Conservation (phyloP, 64 coral and sea anemone genomes). For the Cladopsammia gracilis region DNA sequence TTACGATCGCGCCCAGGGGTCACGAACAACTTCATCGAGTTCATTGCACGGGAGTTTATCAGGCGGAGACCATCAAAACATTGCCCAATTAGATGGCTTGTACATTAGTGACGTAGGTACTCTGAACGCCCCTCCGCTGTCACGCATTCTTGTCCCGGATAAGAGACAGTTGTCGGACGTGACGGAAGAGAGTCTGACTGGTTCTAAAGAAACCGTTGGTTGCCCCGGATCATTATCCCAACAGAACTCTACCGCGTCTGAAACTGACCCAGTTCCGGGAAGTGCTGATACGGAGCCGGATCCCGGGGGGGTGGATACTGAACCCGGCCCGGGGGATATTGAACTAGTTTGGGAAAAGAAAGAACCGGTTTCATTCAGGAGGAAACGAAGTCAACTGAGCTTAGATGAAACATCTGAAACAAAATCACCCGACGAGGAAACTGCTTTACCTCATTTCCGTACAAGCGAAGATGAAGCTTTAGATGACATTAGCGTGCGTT, state of each 20-base stretch:
- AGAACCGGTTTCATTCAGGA: background rate
- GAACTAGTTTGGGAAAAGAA: slow-evolving; percentile 29
- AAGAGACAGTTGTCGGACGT: slow-evolving; percentile 42
- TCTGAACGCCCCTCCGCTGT: background rate
- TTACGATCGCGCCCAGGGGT: background rate
- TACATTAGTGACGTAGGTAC: background rate
- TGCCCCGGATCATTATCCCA: slow-evolving; percentile 45
- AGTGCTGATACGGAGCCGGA: background rate
- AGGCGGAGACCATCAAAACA: slow-evolving; percentile 10
- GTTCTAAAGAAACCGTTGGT: slow-evolving; percentile 35
- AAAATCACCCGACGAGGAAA: slow-evolving; percentile 4
- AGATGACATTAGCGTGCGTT: background rate
- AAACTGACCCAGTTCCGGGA: slow-evolving; percentile 19
- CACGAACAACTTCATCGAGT: background rate
- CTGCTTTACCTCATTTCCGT: background rate
- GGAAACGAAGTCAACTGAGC: slow-evolving; percentile 1
- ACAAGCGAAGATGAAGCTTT: background rate
- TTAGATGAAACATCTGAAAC: background rate
- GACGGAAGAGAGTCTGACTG: slow-evolving; percentile 30
- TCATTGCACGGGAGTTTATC: slow-evolving; percentile 26
- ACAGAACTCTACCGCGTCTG: slow-evolving; percentile 41
- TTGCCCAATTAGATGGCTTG: slow-evolving; percentile 21
- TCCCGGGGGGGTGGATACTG: background rate
- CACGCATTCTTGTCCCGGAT: slow-evolving; percentile 27
- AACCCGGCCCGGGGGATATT: background rate